Evolutionary conservation across 2,888 invertebrate genomes (phyloP), one percentile per base, ranked within the genome.

Genomic region (Thera britannica): DNA sequence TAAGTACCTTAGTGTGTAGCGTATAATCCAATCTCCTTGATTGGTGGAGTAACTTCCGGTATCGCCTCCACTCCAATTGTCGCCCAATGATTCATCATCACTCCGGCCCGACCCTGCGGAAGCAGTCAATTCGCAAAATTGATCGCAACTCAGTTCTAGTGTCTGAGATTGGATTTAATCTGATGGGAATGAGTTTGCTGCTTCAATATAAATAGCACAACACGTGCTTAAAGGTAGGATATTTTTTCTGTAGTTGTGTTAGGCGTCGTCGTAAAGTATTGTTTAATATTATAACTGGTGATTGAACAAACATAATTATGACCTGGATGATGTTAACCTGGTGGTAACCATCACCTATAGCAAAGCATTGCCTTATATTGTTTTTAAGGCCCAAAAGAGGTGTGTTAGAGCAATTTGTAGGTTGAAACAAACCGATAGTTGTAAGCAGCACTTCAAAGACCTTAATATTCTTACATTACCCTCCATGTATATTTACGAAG

Each of bases 51-150:
- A 62, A 61, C 65, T 69, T 72, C 74, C 72, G 70, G 62, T 67
- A 34, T 69, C 62, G 65, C 72, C 74, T 72, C 72, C 75, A 74
- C 76, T 77, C 83, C 51, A 77, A 77, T 83, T 78, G 72, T 74
- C 82, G 78, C 79, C 77, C 81, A 85, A 80, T 80, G 83, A 81
- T 77, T 81, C 78, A 83, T 78, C 87, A 87, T 86, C 88, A 88
- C 87, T 44, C 82, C 46, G 23, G 60, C 36, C 46, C 87, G 83
- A 81, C 83, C 81, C 80, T 77, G 78, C 88, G 91, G 91, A 92
- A 86, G 84, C 82, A 49, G 72, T 73, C 88, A 88, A 90, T 92
- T 90, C 79, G 90, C 88, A 72, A 89, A 90, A 90, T 90, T 89
- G 75, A 66, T 67, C 60, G 58, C 77, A 74, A 74, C 79, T 78